Conservation (phyloP, 2,797 vertebrate species). For the Taenioides sp. region DNA sequence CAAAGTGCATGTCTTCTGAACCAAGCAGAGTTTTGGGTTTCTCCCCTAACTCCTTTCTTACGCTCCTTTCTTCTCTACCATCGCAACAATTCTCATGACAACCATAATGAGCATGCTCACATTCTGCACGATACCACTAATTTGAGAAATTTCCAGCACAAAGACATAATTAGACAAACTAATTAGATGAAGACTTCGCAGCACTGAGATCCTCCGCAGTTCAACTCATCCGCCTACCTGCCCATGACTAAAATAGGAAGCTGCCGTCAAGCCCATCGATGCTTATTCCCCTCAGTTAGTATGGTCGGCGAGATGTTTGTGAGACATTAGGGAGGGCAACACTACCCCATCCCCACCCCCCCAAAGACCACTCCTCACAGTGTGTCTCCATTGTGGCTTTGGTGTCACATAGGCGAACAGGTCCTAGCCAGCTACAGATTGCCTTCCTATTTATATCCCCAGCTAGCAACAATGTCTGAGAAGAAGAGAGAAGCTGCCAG, state of each 20-base stretch:
- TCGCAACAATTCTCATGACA: conserved; percentile 81
- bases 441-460: conserved; percentile 51
- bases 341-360: conserved; percentile 55
- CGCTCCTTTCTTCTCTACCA: conserved; percentile 47
- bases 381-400: conserved; percentile 64
- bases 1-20: conserved; percentile 42
- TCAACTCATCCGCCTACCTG: conserved; percentile 84
- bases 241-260: conserved; percentile 79
- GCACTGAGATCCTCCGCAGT: conserved; percentile 81
- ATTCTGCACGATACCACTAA: conserved; percentile 83
- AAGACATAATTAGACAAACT: conserved; percentile 87
- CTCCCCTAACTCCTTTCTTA: conserved; percentile 35
- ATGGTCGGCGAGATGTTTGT: conserved; percentile 67
- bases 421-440: conserved; percentile 53
- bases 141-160: conserved; percentile 87
- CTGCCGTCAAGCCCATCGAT: conserved; percentile 74
- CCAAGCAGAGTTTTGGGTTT: conserved; percentile 42
- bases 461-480: conserved; percentile 28
- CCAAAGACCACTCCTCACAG: conserved; percentile 49
- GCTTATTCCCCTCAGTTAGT: conserved; percentile 71
- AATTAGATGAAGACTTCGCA: conserved; percentile 83
- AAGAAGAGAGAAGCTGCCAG: conserved; percentile 20
- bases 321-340: conserved; percentile 66
- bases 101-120: conserved; percentile 82
- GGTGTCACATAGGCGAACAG: conserved; percentile 56